These are phyloP conservation scores for Troilus luridus DNA, from an alignment of 2,888 invertebrate genomes.

Conservation along the genomic window DNA sequence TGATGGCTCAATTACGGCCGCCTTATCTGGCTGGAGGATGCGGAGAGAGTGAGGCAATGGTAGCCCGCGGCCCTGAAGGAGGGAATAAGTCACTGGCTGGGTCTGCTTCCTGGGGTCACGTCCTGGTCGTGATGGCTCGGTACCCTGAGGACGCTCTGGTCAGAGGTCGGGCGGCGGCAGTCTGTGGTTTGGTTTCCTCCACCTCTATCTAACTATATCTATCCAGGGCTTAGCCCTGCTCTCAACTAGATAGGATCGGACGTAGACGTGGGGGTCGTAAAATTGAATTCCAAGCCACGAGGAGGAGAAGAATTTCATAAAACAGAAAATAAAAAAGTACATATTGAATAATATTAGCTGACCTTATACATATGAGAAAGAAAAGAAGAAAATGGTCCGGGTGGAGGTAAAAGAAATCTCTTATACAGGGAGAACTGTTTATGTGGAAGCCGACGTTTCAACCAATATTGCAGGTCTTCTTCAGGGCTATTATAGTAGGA, in stretches of 20 bases:
- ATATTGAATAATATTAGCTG: too few relatives aligned
- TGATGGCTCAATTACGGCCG: not conserved
- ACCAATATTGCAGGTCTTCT: too few relatives aligned
- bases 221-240: not conserved
- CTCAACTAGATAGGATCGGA: not conserved
- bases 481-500: too few relatives aligned
- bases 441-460: too few relatives aligned
- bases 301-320: not conserved
- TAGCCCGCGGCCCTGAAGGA: not conserved
- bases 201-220: not conserved
- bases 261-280: not conserved
- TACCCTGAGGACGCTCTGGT: not conserved
- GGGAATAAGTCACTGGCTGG: not conserved
- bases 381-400: too few relatives aligned
- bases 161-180: not conserved
- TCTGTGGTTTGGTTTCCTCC: not conserved
- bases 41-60: not conserved
- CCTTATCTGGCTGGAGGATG: not conserved
- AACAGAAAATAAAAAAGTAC: not conserved
- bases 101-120: not conserved
- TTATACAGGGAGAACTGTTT: too few relatives aligned
- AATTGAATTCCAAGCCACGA: not conserved
- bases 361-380: too few relatives aligned
- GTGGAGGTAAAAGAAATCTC: too few relatives aligned
- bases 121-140: slow-evolving; percentile 31